Conservation (phyloP, 2,113 vertebrate species). For the Chaetodon trifascialis region DNA sequence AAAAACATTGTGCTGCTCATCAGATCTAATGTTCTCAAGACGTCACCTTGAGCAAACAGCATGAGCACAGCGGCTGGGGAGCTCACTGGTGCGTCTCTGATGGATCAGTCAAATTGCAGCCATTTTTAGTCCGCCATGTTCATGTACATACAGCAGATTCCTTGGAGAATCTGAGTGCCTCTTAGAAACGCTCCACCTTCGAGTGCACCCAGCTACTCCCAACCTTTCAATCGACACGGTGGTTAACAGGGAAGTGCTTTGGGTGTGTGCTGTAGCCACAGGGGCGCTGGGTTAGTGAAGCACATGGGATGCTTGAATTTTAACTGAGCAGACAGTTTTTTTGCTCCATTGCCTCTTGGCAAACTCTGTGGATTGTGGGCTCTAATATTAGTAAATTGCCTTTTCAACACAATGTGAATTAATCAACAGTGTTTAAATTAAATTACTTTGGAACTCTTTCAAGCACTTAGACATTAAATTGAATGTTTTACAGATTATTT, state of each 20-base stretch:
- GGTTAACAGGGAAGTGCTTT: constrained; percentile 46
- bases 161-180: constrained; percentile 34
- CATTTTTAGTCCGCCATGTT: constrained; percentile 29
- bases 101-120: neutral
- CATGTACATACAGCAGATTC: constrained; percentile 11
- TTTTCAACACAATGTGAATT: neutral
- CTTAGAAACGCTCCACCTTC: neutral
- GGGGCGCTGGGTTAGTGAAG: constrained; percentile 9
- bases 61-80: neutral
- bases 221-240: constrained; percentile 40
- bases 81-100: constrained; percentile 20
- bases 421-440: neutral
- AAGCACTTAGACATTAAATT: neutral
- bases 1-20: neutral
- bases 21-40: neutral
- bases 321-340: neutral
- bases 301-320: constrained; percentile 14
- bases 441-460: neutral
- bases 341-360: constrained; percentile 10
- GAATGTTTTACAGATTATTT: neutral
- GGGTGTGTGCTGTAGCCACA: constrained; percentile 18
- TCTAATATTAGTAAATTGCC: neutral
- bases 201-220: constrained; percentile 5
- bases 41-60: neutral
- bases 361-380: neutral